Conservation (phyloP, 2,888 invertebrate genomes). For the Scotopteryx bipunctaria region DNA sequence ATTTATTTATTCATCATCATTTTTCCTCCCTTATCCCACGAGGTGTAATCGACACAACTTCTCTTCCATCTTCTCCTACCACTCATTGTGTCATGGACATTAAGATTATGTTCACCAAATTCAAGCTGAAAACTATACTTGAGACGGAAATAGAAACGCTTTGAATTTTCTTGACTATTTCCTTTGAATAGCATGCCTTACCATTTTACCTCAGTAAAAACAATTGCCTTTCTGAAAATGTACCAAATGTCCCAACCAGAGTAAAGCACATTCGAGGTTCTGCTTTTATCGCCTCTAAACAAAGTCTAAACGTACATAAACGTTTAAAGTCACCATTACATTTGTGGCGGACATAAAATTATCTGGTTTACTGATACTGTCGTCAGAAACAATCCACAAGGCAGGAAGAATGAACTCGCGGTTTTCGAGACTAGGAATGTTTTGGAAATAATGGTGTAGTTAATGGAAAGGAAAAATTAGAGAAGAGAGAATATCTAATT, state of each 20-base stretch:
- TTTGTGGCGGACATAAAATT: constrained; percentile 57
- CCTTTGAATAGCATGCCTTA: too few relatives aligned
- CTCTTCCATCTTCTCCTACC: too few relatives aligned
- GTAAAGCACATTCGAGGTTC: constrained; percentile 35
- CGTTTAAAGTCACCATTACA: constrained; percentile 49
- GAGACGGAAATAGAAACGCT: too few relatives aligned
- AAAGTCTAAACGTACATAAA: constrained; percentile 52
- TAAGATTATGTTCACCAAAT: too few relatives aligned
- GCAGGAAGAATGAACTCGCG: constrained; percentile 25
- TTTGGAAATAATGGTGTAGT: constrained; percentile 22
- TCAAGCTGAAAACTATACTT: too few relatives aligned
- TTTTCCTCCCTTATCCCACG: too few relatives aligned
- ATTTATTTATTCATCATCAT: too few relatives aligned
- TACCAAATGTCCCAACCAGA: constrained; percentile 31
- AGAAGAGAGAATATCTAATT: too few relatives aligned
- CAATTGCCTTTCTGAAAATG: background rate
- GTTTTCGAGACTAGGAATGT: constrained; percentile 23
- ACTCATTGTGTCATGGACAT: too few relatives aligned
- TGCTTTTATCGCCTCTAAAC: constrained; percentile 50
- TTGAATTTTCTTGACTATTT: too few relatives aligned
- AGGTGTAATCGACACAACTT: too few relatives aligned
- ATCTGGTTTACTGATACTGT: constrained; percentile 60
- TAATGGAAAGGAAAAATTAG: constrained; percentile 10
- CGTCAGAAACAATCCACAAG: constrained; percentile 52
- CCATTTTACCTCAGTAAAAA: background rate